Base-by-base conservation (phyloP, 2,888 invertebrate genomes). In the Platynereis dumerilii region DNA sequence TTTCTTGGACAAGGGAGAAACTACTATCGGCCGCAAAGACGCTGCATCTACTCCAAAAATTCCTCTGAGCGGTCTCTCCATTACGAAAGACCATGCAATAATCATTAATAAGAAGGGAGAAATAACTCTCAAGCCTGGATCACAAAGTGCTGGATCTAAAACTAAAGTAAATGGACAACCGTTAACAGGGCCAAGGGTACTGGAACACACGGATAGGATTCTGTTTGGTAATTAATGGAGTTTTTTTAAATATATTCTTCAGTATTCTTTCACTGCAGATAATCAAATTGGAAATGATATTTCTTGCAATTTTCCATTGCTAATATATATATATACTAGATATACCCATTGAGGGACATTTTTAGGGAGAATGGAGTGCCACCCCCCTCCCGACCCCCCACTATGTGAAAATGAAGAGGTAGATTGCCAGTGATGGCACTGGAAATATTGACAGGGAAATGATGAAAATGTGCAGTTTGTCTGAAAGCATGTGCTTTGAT, bases 151-250 rank as follows among this genome's bases (percentile, higher is more conserved):
- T 5, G 34, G 34, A 34, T 34, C 12, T 5, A 83, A 80, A 69
- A 83, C 79, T 7, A 82, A 83, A 66, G 76, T 84, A n/a, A 84
- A 84, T 69, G 84, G 84, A 17, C 64, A 76, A 24, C 83, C 81
- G n/a, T 72, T 84, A 0, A 77, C 78, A 17, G 80, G 78, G 2
- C 71, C 73, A 24, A 74, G 74, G 29, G 66, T 70, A 27, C 78
- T 84, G 2, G 71, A 70, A 29, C 79, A 84, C 71, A 80, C 79
- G 66, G 84, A 84, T 73, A 73, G 84, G 62, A 77, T 84, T 48
- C 73, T 84, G n/a, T 84, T 84, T 76, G 84, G 84, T 83, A 67
- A 70, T 42, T 17, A 42, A 12, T 42, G 42, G 10, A 12, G 17
- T 12, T 42, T 10, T 42, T 42, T 42, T 42, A 42, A 42, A 42